Percentiles rank a stretch among this genome's conserved stretches.
Conservation (phyloP, 2,113 vertebrate species). For the Steatornis caripensis region DNA sequence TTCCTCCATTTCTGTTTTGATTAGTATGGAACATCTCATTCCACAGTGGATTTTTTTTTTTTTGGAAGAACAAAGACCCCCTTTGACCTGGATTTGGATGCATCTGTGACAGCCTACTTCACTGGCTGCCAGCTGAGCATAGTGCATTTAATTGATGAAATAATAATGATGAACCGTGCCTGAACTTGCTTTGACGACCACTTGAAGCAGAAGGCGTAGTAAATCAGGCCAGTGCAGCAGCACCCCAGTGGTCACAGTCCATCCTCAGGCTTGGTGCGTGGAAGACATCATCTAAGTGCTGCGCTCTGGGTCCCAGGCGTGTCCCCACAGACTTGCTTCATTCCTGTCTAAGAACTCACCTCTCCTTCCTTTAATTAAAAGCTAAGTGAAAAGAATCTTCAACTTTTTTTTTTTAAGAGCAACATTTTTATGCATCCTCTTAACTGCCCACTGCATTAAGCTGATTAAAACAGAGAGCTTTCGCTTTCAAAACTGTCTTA, state of each 20-base stretch:
- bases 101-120: constrained; percentile 61
- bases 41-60: not conserved
- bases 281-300: not conserved
- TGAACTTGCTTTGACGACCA: constrained; percentile 58
- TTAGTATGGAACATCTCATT: constrained; percentile 16
- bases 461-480: constrained; percentile 14
- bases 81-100: constrained; percentile 68
- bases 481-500: not conserved
- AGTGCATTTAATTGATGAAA: constrained; percentile 70
- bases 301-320: not conserved
- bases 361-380: not conserved
- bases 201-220: constrained; percentile 52
- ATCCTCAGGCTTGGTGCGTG: not conserved
- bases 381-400: not conserved
- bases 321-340: not conserved
- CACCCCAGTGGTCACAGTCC: not conserved
- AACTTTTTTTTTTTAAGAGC: not conserved
- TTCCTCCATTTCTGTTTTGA: constrained; percentile 42
- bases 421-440: not conserved
- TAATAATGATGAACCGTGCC: constrained; percentile 67
- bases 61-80: constrained; percentile 47
- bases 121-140: constrained; percentile 66
- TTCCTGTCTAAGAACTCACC: not conserved
- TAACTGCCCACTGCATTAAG: not conserved
- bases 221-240: constrained; percentile 32